These are phyloP conservation scores for Montipora capricornis DNA, from an alignment of 64 coral and sea anemone genomes.

Conservation along the genomic window DNA sequence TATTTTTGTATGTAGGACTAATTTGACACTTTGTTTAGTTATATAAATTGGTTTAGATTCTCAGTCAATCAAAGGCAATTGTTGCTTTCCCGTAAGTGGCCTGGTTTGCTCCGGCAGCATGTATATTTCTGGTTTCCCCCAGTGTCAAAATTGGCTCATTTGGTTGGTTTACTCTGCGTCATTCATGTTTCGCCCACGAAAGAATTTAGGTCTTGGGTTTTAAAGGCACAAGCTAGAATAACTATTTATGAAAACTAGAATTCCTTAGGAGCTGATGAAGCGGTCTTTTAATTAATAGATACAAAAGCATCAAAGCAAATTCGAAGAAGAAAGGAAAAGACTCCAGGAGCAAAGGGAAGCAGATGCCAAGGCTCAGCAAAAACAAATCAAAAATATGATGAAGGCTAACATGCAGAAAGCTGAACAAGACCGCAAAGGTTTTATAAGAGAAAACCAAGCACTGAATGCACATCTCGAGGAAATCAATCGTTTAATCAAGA, in stretches of 20 bases:
- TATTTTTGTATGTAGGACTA: too few species aligned
- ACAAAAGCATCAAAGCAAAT: conserved; percentile 28
- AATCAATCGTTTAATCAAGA: too few species aligned
- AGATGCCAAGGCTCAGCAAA: conserved; percentile 38
- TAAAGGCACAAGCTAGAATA: not conserved
- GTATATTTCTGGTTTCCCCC: too few species aligned
- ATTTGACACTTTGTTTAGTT: too few species aligned
- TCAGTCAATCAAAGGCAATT: too few species aligned
- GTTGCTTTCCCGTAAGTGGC: too few species aligned
- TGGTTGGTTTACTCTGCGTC: too few species aligned
- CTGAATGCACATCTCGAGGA: conserved; percentile 33
- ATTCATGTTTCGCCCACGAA: too few species aligned
- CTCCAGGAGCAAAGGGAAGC: conserved; percentile 60
- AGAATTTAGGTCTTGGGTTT: too few species aligned
- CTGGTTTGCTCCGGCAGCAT: too few species aligned
- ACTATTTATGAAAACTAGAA: not conserved
- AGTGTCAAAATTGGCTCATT: too few species aligned
- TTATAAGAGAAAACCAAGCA: conserved; percentile 47
- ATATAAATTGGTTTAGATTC: too few species aligned
- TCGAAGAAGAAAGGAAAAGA: conserved; percentile 46
- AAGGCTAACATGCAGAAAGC: conserved; percentile 61
- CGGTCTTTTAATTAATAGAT: conserved; percentile 7
- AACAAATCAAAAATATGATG: conserved; percentile 77
- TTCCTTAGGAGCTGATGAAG: not conserved
- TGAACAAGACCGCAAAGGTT: conserved; percentile 4